Conservation (phyloP, 2,888 invertebrate species). For the Machimus atricapillus region DNA sequence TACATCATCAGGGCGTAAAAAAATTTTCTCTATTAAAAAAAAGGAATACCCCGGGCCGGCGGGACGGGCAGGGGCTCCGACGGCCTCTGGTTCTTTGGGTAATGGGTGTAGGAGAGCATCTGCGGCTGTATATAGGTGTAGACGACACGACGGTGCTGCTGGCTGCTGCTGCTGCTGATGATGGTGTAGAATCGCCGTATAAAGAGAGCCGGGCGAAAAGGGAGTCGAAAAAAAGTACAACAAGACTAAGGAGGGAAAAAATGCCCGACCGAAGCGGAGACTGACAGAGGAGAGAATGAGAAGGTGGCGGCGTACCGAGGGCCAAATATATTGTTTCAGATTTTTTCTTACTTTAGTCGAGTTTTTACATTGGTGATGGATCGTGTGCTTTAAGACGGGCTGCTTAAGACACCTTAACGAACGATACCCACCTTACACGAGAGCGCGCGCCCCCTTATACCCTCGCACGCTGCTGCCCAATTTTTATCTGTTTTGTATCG, state of each 20-base stretch:
- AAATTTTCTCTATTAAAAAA: constrained; percentile 40
- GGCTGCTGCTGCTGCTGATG: constrained; percentile 18
- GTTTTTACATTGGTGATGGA: constrained; percentile 64
- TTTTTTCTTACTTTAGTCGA: constrained; percentile 64
- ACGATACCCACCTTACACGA: not conserved
- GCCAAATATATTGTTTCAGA: constrained; percentile 64
- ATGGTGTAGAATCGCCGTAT: constrained; percentile 28
- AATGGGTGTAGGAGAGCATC: constrained; percentile 29
- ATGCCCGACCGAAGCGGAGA: constrained; percentile 31
- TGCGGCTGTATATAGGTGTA: constrained; percentile 26
- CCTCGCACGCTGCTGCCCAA: not conserved
- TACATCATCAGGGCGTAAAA: constrained; percentile 46
- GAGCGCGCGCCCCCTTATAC: not conserved
- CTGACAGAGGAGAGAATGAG: constrained; percentile 42
- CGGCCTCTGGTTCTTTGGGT: constrained; percentile 35
- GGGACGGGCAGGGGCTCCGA: constrained; percentile 34
- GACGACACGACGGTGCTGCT: constrained; percentile 33
- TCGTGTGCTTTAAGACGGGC: constrained; percentile 53
- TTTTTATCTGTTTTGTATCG: not conserved
- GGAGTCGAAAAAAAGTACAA: constrained; percentile 37
- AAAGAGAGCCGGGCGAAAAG: constrained; percentile 27
- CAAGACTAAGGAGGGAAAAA: constrained; percentile 37
- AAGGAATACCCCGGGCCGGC: constrained; percentile 35
- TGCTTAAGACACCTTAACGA: not conserved
- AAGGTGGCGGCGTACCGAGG: constrained; percentile 37